Conservation (phyloP, 2,113 vertebrate genomes). For the Chloropsis cyanopogon region DNA sequence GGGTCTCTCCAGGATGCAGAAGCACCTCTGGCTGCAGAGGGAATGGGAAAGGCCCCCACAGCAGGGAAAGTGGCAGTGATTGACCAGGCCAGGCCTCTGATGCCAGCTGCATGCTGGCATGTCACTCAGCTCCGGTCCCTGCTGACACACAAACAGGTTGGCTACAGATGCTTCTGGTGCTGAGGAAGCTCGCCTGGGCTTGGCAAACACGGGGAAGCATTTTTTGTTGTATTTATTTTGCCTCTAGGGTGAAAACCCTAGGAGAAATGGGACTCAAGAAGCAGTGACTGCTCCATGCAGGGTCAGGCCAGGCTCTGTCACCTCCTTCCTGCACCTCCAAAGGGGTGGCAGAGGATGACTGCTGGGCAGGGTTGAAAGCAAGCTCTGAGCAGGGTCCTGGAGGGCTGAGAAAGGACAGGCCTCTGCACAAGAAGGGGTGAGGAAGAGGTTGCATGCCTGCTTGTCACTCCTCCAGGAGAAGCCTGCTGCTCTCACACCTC, state of each 20-base stretch:
- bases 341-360: neutral
- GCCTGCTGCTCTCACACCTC: neutral
- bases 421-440: neutral
- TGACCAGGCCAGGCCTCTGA: neutral
- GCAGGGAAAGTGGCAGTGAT: rapidly evolving
- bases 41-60: neutral
- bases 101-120: rapidly evolving
- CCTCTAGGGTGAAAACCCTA: neutral
- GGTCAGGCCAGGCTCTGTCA: rapidly evolving
- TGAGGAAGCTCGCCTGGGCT: neutral
- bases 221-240: neutral
- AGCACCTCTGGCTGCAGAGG: neutral
- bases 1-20: neutral
- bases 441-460: rapidly evolving
- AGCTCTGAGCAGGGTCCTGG: neutral
- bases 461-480: neutral
- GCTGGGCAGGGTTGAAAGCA: neutral
- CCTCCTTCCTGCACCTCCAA: neutral
- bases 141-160: rapidly evolving
- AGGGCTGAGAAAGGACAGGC: neutral
- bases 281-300: neutral
- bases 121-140: neutral
- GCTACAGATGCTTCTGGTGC: neutral
- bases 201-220: rapidly evolving
- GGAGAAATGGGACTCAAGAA: neutral